Base-by-base conservation (phyloP, 2,888 invertebrate species). In the Dryadula phaetusa region DNA sequence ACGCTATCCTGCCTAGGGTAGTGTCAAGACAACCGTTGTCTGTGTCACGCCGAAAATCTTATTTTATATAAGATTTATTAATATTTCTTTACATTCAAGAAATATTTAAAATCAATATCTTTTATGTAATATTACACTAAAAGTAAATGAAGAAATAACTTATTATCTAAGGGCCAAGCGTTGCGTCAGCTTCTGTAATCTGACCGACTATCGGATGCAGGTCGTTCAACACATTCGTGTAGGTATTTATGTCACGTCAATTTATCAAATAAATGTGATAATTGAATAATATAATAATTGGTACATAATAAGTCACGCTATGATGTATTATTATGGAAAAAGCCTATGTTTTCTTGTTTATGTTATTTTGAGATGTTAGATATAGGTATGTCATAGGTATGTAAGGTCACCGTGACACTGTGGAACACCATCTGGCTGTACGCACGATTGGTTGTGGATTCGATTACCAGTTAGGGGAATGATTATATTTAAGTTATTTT, bases 91-190 rank as follows among this genome's bases (percentile, higher is more conserved):
- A 6, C 6, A 4, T 28, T 28, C 28, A 28, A 28, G 28, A 37
- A 37, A 37, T 37, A 37, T 1, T 37, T 12, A 37, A 12, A 34
- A 34, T 34, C 3, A 46, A 16, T 46, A 46, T n/a, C 7, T 25
- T n/a, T 40, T 7, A 22, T 16, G n/a, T 10, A 16, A 22, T 56
- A 6, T 0, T 14, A 22, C 5, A 16, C 8, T 40, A 56, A 16
- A 37, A 37, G 20, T 14, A 40, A 49, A 52, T 64, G 37, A 58
- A 37, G 58, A 46, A 64, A 53, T 4, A 47, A 20, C n/a, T 18
- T 58, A 47, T 58, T 56, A 56, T 64, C 40, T 49, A 58, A 58
- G 47, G 47, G 53, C 62, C 62, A 46, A 25, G 18, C 47, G 46
- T 60, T 64, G 44, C 64, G 62, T 32, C 62, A 60, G 28, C 42